phyloP scores from a whole-genome alignment of 2,888 invertebrate genomes.

The Helicoverpa assulta region DNA sequence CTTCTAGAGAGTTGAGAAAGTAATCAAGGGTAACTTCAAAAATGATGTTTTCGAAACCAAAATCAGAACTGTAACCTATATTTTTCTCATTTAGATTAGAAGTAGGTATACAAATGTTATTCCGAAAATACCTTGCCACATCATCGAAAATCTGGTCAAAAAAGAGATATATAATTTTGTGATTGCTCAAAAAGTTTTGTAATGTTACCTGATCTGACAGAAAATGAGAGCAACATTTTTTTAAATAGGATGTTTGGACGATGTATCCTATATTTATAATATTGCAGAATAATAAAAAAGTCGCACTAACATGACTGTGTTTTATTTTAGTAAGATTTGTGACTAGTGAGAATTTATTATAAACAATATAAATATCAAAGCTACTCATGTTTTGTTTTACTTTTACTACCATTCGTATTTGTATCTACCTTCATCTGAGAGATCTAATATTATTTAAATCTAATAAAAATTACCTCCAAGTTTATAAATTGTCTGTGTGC shows the following conservation, averaged over 20 bases:
- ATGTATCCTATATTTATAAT: constrained; percentile 82
- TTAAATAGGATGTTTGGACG: constrained; percentile 76
- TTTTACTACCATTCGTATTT: neutral
- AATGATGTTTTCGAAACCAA: constrained; percentile 47
- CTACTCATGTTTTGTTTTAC: neutral
- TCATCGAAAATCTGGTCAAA: constrained; percentile 59
- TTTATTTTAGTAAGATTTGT: constrained; percentile 65
- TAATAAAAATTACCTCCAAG: neutral
- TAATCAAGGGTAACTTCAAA: constrained; percentile 64
- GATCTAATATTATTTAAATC: too few relatives aligned
- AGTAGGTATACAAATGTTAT: constrained; percentile 57
- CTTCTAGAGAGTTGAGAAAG: constrained; percentile 63
- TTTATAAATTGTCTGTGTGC: too few relatives aligned
- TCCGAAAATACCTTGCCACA: constrained; percentile 58
- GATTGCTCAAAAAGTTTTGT: constrained; percentile 82
- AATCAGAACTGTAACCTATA: constrained; percentile 41
- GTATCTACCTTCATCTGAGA: neutral
- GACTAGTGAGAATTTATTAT: constrained; percentile 27
- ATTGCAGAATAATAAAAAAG: constrained; percentile 83
- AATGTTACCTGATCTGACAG: constrained; percentile 78
- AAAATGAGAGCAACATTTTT: constrained; percentile 72
- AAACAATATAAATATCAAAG: constrained; percentile 33
- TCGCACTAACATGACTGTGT: constrained; percentile 76
- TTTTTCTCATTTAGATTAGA: constrained; percentile 53
- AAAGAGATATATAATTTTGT: constrained; percentile 59